Percentiles rank a stretch among this genome's conserved stretches.
phyloP scores from a whole-genome alignment of 2,797 vertebrate genomes.

The Threskiornis aethiopicus region DNA sequence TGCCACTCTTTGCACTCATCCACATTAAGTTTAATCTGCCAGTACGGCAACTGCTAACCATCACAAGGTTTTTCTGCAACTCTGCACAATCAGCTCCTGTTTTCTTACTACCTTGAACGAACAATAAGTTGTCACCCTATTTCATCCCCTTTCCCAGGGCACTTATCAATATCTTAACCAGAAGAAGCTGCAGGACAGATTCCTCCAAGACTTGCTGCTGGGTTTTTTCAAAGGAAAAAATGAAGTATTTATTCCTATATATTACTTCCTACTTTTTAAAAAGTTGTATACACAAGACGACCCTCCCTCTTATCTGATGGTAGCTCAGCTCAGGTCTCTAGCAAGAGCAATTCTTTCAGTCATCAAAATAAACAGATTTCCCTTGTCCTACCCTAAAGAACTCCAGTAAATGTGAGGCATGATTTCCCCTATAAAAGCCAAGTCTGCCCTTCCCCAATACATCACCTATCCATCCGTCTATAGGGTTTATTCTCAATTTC shows the following conservation, averaged over 20 bases:
- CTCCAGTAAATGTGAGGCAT: fast-evolving
- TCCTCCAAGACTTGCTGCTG: neutral
- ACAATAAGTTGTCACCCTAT: neutral
- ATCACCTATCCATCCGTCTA: neutral
- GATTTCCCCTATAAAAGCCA: neutral
- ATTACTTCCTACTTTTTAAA: neutral
- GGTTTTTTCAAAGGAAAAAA: neutral
- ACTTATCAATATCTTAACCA: neutral
- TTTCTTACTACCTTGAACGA: fast-evolving
- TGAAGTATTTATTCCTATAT: neutral
- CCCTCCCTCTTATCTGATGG: neutral
- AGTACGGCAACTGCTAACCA: neutral
- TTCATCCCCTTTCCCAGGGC: neutral
- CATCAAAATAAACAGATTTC: neutral
- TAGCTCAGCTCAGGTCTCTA: neutral
- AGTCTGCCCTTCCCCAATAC: neutral
- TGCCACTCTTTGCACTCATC: neutral
- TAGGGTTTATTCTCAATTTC: neutral
- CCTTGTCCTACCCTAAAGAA: neutral
- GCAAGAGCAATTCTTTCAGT: fast-evolving
- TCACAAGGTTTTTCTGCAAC: neutral
- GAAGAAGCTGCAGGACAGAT: neutral
- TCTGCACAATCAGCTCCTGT: neutral
- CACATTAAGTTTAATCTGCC: neutral
- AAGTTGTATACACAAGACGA: neutral